Base-by-base conservation (phyloP, 2,113 vertebrate genomes). In the Microtus oregoni region DNA sequence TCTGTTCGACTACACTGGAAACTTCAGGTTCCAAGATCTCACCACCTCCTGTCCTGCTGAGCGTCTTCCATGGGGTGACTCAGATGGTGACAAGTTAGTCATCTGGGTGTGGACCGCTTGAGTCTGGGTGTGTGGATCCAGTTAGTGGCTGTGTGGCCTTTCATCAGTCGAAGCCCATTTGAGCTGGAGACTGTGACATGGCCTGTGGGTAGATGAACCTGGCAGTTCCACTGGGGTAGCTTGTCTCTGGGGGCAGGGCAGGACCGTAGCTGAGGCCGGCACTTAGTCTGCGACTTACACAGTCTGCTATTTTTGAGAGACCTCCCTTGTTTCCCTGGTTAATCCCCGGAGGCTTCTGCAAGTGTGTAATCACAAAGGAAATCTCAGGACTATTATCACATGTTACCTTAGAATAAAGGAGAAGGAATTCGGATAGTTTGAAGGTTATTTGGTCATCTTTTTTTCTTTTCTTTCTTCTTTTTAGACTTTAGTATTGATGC, bases 401-500 rank as follows among this genome's bases (percentile, higher is more conserved):
- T 47, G 72, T 26, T 68, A 86, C 89, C 96, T 95, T 90, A 86
- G 50, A 58, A 63, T 67, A 65, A 87, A 30, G 30, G 67, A 61
- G 26, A 85, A 76, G 55, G 67, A 44, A 70, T 68, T 61, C 50
- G 81, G 82, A 58, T 89, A 61, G 70, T 82, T 97, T 86, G 61
- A 90, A 91, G 30, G 14, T n/a, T 86, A 4, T 50, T 90, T 67
- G 52, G 7, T 96, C 82, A 78, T 92, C 91, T 76, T 13, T 72
- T 58, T 41, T 58, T 58, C 67, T 76, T n/a, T n/a, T 55, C 83
- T 86, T 85, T 70, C 87, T 47, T 89, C 10, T 90, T 89, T 50
- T 89, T 96, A 99, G 99, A 99, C 97, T 99, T 99, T 98, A 99
- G 91, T 98, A 99, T 99, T 85, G 99, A 99, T 96, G 99, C 99